These are phyloP conservation scores for Adoxophyes honmai DNA, from an alignment of 1,140 invertebrate species.

Conservation along the genomic window DNA sequence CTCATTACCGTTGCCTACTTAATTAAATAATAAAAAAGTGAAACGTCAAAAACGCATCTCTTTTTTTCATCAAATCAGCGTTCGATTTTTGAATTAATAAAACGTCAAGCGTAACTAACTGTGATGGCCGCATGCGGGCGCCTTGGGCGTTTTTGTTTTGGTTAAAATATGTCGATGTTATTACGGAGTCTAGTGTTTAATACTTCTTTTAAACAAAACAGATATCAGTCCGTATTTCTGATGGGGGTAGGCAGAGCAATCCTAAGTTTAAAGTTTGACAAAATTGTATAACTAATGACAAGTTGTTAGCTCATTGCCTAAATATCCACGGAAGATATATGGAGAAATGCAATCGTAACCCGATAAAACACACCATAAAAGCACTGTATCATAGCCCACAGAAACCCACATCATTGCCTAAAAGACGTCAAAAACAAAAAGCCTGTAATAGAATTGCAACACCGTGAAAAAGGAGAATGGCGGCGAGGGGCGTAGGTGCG, in stretches of 20 bases:
- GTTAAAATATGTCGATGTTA: not conserved
- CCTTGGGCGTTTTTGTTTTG: not conserved
- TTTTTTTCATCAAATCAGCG: constrained; percentile 18
- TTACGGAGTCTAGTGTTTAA: not conserved
- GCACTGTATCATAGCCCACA: no score
- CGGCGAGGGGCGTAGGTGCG: constrained; percentile 33
- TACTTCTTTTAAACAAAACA: no score
- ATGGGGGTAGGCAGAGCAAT: no score
- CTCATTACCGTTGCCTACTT: constrained; percentile 37
- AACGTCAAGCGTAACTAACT: constrained; percentile 25
- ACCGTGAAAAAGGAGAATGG: constrained; percentile 51
- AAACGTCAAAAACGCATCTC: constrained; percentile 14
- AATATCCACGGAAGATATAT: no score
- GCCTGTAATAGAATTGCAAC: constrained; percentile 40
- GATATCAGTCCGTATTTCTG: no score
- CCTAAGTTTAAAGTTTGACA: no score
- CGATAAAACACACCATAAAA: no score
- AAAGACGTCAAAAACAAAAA: constrained; percentile 16
- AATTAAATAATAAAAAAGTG: constrained; percentile 37
- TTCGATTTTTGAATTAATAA: constrained; percentile 26
- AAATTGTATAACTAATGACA: no score
- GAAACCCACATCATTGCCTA: not conserved
- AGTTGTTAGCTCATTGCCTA: no score
- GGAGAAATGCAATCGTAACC: no score
- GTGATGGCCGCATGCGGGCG: constrained; percentile 23